Conservation (phyloP, 2,113 vertebrate species). For the Sylvia atricapilla region DNA sequence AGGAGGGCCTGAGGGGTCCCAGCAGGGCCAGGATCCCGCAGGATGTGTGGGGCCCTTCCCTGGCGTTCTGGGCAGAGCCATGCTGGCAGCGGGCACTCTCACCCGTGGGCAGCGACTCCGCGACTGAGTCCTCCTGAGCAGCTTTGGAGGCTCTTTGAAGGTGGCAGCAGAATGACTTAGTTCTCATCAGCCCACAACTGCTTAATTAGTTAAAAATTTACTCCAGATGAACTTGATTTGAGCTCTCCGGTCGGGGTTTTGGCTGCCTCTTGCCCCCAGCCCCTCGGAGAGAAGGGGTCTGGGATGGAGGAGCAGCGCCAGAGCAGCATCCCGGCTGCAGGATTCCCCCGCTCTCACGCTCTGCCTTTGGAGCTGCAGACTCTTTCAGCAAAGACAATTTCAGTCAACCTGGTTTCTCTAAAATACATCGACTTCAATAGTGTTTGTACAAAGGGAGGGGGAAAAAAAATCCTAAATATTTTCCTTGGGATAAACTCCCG, state of each 20-base stretch:
- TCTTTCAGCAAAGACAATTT: neutral
- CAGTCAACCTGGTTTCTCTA: neutral
- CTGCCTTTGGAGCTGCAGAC: neutral
- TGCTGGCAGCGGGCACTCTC: neutral
- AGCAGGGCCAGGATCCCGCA: accelerated
- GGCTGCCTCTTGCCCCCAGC: neutral
- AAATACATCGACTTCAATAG: neutral
- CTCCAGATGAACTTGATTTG: neutral
- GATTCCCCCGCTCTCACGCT: neutral
- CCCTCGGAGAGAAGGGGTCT: neutral
- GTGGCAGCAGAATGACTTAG: neutral
- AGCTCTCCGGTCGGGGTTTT: neutral
- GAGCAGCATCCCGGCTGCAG: neutral
- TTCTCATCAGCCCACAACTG: neutral
- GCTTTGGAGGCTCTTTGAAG: neutral
- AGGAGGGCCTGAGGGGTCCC: neutral
- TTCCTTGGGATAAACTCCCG: slow-evolving; percentile 29
- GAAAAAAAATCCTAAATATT: slow-evolving; percentile 4
- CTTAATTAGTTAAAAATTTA: neutral
- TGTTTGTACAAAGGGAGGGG: neutral
- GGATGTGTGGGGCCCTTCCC: neutral
- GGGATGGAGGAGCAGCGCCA: accelerated
- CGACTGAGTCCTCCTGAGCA: neutral
- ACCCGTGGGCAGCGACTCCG: neutral
- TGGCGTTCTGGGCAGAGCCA: accelerated